Base-by-base conservation (phyloP, 1,140 invertebrate species). In the Campoletis sonorensis region DNA sequence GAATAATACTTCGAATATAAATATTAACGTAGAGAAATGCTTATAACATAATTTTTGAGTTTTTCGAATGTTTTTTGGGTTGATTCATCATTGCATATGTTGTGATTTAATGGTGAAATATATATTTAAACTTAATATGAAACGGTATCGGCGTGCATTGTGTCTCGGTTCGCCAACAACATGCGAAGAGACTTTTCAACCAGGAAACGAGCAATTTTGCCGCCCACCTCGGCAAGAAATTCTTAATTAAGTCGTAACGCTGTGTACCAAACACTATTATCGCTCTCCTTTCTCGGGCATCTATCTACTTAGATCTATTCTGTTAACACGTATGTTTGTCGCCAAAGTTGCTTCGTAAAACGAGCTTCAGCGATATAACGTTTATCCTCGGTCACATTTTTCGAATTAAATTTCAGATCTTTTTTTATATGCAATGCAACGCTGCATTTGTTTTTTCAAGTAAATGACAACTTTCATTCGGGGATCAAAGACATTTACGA, bases 171-270 rank as follows among this genome's bases (percentile, higher is more conserved):
- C 80, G 45, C 79, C 26, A 26, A 75, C 45, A 58, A 85, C 85
- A 85, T 81, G 49, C 49, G 87, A 33, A 16, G 13, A 70, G 16
- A 21, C 85, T 88, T 87, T 89, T 89, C 86, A 89, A 90, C 88
- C 89, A 89, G 89, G 89, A 91, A 91, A 88, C 85, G 83, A 87
- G 89, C 87, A 91, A 91, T 91, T 91, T 90, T 79, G 86, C 86
- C 85, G 87, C 88, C 87, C 81, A 86, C 81, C 82, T 83, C 84
- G 82, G 81, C 84, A 84, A 88, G 87, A 86, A 85, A 84, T 80
- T 81, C 86, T 88, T 88, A 86, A 90, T 89, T 89, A 89, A 88
- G 85, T 87, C 84, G 72, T 81, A 84, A 83, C 81, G 76, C 81
- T 45, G 40, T 45, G 81, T 82, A 78, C 81, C 85, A 87, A 67